Conservation (phyloP, 2,888 invertebrate species). For the Stenurella melanura region DNA sequence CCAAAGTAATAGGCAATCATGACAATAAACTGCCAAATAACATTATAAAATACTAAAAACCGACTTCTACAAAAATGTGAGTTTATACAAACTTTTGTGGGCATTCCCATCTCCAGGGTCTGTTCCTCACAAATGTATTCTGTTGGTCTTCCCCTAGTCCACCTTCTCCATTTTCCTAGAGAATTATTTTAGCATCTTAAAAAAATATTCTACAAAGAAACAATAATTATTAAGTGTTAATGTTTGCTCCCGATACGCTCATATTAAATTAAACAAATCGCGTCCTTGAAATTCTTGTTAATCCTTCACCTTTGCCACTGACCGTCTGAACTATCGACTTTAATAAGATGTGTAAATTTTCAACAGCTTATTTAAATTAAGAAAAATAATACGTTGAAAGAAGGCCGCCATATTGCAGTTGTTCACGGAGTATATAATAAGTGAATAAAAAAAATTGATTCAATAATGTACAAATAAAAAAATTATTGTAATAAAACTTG, state of each 20-base stretch:
- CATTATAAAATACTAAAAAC: not conserved
- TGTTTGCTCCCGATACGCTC: not conserved
- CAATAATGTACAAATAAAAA: too few relatives aligned
- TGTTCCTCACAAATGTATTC: constrained; percentile 7
- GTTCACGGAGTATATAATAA: too few relatives aligned
- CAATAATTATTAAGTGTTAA: not conserved
- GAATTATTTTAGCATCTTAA: not conserved
- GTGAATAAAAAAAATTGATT: too few relatives aligned
- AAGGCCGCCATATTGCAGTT: too few relatives aligned
- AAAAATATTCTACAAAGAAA: constrained; percentile 2
- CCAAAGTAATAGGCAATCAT: not conserved
- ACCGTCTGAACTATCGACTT: not conserved
- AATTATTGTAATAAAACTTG: too few relatives aligned
- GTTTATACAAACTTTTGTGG: constrained; percentile 6
- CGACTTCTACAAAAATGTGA: not conserved
- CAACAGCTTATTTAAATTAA: not conserved
- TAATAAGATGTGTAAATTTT: not conserved
- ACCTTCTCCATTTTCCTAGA: not conserved
- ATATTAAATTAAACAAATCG: not conserved
- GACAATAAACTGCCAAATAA: constrained; percentile 5
- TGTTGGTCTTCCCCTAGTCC: not conserved
- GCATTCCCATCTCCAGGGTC: constrained; percentile 4
- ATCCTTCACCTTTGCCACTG: not conserved
- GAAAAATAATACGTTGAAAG: not conserved
- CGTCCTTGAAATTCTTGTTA: not conserved